A percentile compares a stretch with the other conserved stretches of the same genome.
Evolutionary conservation across 2,888 invertebrate species (phyloP).

Genomic region (Thysanoteuthis rhombus): DNA sequence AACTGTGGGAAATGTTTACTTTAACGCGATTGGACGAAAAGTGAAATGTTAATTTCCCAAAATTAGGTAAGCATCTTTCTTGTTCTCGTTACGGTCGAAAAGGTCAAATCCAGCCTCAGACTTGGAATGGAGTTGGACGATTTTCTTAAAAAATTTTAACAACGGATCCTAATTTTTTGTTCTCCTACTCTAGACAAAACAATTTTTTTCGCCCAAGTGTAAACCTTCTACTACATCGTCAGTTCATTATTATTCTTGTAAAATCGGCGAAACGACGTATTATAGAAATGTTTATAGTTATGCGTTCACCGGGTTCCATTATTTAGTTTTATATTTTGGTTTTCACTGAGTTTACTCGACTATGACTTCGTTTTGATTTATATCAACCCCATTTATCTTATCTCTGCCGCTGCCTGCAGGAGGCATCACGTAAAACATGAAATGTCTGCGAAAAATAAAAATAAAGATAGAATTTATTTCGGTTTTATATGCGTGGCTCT

Average conservation of each 20-base stretch:
- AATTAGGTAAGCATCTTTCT: no score
- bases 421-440: background rate
- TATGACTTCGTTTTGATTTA: background rate
- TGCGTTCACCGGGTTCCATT: background rate
- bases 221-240: no score
- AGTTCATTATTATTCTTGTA: background rate
- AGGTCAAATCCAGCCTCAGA: no score
- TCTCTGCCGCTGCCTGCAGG: background rate
- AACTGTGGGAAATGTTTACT: no score
- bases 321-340: background rate
- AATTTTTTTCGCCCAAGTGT: no score
- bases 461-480: background rate
- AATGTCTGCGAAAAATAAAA: background rate
- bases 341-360: background rate
- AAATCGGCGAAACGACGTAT: background rate
- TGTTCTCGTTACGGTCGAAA: no score
- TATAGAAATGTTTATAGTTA: background rate
- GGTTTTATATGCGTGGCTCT: background rate
- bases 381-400: background rate
- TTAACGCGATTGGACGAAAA: no score
- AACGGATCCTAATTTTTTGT: no score
- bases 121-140: no score
- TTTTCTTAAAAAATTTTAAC: no score
- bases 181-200: no score
- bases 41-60: no score